Evolutionary conservation across 2,888 invertebrate genomes (phyloP), one percentile per base, ranked within the genome.

Genomic region (Stenchaetothrips biformis): DNA sequence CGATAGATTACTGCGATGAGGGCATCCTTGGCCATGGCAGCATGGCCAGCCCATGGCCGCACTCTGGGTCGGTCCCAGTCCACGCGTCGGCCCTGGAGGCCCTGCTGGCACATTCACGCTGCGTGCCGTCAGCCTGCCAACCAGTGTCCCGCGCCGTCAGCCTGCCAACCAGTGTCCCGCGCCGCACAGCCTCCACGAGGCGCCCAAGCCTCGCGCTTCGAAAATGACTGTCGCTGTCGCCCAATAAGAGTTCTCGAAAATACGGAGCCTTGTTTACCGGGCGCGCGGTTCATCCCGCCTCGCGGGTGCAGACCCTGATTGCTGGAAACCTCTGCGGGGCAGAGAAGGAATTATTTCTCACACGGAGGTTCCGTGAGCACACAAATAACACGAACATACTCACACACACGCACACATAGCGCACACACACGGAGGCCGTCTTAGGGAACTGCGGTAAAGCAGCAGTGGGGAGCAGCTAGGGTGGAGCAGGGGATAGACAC

Each of bases 1-100:
- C 67, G 67, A 74, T 74, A 74, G 67, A 74, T 74, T 74, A 74
- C 67, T 25, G 67, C 67, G 67, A 74, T 74, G 67, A 74, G 37
- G 37, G 37, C 37, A 37, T 37, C 37, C 37, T 37, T 37, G 37
- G 37, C 37, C 37, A 37, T 37, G 37, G 37, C 37, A 37, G 37
- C 37, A 37, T 37, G 37, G 37, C 37, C 37, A 37, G 37, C 37
- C 21, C 59, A 59, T 59, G 59, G 59, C 59, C 59, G 16, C 53
- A 13, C 53, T 53, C 53, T 53, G 37, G 37, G 37, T 37, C 37
- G 37, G 37, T 37, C 4, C 37, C 4, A 37, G 37, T 37, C 37
- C 37, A 37, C 4, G 37, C 13, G 53, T 11, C 53, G 6, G 53
- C 16, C 13, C 53, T 37, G 37, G 37, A 37, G 1, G 37, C 37